Evolutionary conservation across 2,888 invertebrate species (phyloP).

Genomic region (Apamea epomidion): DNA sequence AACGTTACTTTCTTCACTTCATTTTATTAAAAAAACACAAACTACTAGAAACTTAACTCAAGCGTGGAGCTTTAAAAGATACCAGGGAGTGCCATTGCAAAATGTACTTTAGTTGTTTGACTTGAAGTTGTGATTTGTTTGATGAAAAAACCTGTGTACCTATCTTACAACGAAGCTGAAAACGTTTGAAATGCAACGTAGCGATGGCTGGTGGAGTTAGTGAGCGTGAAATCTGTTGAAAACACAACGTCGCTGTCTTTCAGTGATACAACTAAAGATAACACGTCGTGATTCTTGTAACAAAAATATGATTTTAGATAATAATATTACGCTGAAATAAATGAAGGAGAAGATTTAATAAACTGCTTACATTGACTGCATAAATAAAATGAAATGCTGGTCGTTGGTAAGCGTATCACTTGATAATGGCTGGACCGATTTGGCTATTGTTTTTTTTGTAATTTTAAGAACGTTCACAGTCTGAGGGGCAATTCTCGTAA

Average conservation of each 20-base stretch:
- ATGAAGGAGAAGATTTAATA: neutral
- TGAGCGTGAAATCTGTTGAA: constrained; percentile 51
- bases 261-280: constrained; percentile 28
- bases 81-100: constrained; percentile 28
- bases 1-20: constrained; percentile 32
- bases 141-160: constrained; percentile 19
- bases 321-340: neutral
- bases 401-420: too few species aligned
- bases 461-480: too few species aligned
- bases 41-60: constrained; percentile 42
- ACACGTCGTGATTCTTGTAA: neutral
- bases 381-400: too few species aligned
- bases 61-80: constrained; percentile 51
- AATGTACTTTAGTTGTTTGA: constrained; percentile 21
- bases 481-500: too few species aligned
- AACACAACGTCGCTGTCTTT: constrained; percentile 39
- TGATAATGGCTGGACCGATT: too few species aligned
- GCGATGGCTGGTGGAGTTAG: constrained; percentile 31
- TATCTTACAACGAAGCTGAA: constrained; percentile 41
- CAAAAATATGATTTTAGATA: neutral
- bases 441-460: too few species aligned
- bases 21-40: constrained; percentile 44
- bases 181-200: constrained; percentile 52
- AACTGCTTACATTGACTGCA: neutral
- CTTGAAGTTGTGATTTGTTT: constrained; percentile 27